phyloP scores from a whole-genome alignment of 2,113 vertebrate species.

The Ceyx melanurus region DNA sequence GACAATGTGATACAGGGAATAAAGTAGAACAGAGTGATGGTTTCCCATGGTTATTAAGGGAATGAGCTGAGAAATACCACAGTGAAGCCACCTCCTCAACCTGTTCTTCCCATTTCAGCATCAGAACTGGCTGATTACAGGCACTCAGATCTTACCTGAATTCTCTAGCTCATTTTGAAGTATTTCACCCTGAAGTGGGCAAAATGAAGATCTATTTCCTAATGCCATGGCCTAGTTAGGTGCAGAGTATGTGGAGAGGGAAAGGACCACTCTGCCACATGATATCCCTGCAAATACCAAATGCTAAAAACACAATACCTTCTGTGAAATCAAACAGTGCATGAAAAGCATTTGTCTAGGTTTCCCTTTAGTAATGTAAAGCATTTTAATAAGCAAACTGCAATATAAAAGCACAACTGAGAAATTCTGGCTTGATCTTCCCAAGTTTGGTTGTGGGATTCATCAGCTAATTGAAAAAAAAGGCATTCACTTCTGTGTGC shows the following conservation, averaged over 20 bases:
- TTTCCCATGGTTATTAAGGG: background rate
- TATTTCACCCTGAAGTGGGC: background rate
- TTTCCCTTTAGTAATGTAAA: background rate
- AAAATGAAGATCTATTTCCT: background rate
- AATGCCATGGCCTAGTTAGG: background rate
- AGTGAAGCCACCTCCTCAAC: background rate
- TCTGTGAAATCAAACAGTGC: background rate
- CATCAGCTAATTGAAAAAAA: constrained; percentile 2
- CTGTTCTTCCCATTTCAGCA: background rate
- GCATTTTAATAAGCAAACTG: constrained; percentile 19
- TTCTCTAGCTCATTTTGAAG: background rate
- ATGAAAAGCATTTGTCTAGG: background rate
- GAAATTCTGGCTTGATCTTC: constrained; percentile 34
- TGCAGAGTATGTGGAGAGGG: background rate
- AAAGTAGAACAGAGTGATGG: background rate
- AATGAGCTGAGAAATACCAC: background rate
- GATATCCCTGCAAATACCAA: background rate
- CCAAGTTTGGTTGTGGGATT: background rate
- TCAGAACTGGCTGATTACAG: background rate
- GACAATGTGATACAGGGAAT: background rate
- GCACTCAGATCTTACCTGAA: background rate
- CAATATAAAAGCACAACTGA: background rate
- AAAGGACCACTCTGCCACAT: background rate
- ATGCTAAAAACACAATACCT: background rate
- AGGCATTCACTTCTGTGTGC: background rate